Base-by-base conservation (phyloP, 2,797 vertebrate genomes). In the Silurus aristotelis region DNA sequence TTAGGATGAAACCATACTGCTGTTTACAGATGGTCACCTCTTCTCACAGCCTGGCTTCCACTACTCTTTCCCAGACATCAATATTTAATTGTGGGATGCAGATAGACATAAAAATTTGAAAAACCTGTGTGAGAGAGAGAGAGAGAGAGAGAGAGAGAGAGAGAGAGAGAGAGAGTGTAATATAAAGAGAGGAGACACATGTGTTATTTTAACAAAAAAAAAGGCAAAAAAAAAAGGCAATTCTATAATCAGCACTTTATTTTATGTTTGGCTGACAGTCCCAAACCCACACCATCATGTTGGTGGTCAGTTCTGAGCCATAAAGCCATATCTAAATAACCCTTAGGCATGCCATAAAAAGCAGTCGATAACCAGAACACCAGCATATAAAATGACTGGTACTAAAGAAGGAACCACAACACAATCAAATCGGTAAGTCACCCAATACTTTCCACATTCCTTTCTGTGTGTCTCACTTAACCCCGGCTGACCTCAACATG, bases 381-480 rank as follows among this genome's bases (percentile, higher is more conserved):
- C 52, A 76, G 31, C 52, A 76, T 31, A 20, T 17, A 56, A 58
- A 31, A 56, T 58, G 73, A 76, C 73, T 31, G 1, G 7, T 75
- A 55, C 48, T 76, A 56, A 58, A 31, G n/a, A 25, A 76, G 27
- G 25, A 76, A 76, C 52, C 75, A 31, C 55, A 13, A 27, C 25
- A 52, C 13, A 27, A 60, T 19, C 15, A 14, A 64, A 9, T 15
- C 60, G 8, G 13, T 14, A 58, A n/a, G 10, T 15, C 56, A 46
- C 60, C 31, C 13, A 46, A 25, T 80, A 25, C 56, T 46, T 61
- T 43, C 52, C 67, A 82, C 67, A 20, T 55, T 77, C 61, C 75
- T 84, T 77, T 85, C 31, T 70, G 63, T 71, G 63, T 48, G 56
- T 63, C 4, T 66, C 84, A 81, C 83, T 86, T 89, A 86, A 87